Evolutionary conservation across 2,797 vertebrate genomes (phyloP).

Genomic region (Hafferia zeledoni): DNA sequence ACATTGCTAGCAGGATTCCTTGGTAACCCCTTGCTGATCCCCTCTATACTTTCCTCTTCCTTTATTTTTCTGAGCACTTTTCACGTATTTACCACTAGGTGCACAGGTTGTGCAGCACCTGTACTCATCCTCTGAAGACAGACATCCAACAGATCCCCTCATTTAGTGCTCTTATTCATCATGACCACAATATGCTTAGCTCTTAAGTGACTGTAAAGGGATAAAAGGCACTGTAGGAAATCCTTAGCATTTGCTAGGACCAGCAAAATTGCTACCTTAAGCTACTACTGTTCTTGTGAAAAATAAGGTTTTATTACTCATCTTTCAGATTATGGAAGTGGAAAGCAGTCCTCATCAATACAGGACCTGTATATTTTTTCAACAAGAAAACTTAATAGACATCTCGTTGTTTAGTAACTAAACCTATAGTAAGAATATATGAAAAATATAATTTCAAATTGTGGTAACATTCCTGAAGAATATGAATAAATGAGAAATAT

Average conservation of each 20-base stretch:
- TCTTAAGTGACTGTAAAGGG: background rate
- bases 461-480: background rate
- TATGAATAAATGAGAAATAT: background rate
- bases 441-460: background rate
- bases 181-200: background rate
- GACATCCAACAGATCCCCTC: background rate
- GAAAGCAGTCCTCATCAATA: background rate
- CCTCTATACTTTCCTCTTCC: background rate
- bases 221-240: background rate
- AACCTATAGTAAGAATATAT: background rate
- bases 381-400: background rate
- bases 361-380: background rate
- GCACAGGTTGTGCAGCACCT: background rate
- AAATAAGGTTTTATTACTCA: background rate
- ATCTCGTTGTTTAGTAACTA: background rate
- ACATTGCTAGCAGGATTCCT: background rate
- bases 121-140: background rate
- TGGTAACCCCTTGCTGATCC: background rate
- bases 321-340: background rate
- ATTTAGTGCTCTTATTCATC: background rate
- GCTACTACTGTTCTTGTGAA: background rate
- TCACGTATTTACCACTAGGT: slow-evolving; percentile 24
- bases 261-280: background rate
- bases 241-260: background rate
- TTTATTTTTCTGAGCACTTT: slow-evolving; percentile 4